Conservation (phyloP, 2,113 vertebrate species). For the Stegostoma tigrinum region DNA sequence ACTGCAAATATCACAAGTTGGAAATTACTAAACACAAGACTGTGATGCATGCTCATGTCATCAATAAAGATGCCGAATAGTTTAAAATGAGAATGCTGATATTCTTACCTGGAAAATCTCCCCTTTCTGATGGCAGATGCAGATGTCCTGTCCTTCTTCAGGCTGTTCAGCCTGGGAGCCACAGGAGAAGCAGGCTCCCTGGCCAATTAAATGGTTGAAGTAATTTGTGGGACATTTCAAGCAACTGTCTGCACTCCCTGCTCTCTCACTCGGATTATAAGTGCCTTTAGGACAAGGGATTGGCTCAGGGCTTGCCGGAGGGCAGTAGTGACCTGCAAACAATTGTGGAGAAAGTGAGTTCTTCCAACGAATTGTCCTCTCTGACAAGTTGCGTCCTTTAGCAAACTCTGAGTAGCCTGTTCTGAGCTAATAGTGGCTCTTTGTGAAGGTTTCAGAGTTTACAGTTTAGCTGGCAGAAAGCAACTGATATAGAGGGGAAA, state of each 20-base stretch:
- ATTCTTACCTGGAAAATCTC: constrained; percentile 71
- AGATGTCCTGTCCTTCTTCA: constrained; percentile 59
- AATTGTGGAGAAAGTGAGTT: neutral
- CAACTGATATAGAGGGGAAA: neutral
- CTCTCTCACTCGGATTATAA: constrained; percentile 51
- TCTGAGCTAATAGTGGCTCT: neutral
- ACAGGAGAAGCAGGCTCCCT: constrained; percentile 62
- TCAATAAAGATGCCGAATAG: neutral
- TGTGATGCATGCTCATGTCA: neutral
- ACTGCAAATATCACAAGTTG: neutral
- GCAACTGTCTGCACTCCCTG: constrained; percentile 49
- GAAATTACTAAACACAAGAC: neutral
- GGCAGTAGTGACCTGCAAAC: constrained; percentile 68
- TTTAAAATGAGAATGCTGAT: neutral
- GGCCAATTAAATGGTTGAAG: constrained; percentile 61
- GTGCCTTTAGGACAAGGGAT: constrained; percentile 69
- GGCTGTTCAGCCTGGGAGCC: constrained; percentile 68
- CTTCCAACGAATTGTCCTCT: neutral
- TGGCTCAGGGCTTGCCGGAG: constrained; percentile 42
- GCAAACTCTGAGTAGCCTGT: neutral
- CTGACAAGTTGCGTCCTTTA: neutral
- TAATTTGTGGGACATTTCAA: constrained; percentile 62
- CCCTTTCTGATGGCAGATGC: constrained; percentile 59
- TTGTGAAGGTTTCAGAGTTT: neutral
- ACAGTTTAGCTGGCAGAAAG: neutral